Conservation (phyloP, 2,888 invertebrate genomes). For the Eilema depressum region DNA sequence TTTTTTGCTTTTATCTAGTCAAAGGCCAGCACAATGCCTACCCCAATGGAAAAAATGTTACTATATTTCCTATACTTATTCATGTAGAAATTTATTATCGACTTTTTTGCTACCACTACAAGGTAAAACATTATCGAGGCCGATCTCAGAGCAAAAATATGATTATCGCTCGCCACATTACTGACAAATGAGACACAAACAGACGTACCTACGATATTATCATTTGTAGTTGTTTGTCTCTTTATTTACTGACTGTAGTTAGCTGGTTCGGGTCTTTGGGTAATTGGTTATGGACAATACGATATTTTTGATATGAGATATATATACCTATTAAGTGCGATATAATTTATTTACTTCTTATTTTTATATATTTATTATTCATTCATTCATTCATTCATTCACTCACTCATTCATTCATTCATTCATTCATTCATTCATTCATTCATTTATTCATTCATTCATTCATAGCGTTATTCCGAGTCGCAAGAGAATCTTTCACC, state of each 20-base stretch:
- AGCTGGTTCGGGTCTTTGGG: neutral
- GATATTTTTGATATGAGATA: neutral
- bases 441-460: too few relatives aligned
- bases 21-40: too few relatives aligned
- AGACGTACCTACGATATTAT: constrained; percentile 51
- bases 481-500: too few relatives aligned
- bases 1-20: too few relatives aligned
- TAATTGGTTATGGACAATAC: neutral
- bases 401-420: too few relatives aligned
- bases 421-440: too few relatives aligned
- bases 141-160: constrained; percentile 79
- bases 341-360: too few relatives aligned
- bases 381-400: too few relatives aligned
- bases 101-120: constrained; percentile 59
- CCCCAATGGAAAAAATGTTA: neutral
- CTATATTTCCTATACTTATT: neutral
- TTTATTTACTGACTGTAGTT: constrained; percentile 16
- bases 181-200: constrained; percentile 74
- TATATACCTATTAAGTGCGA: too few relatives aligned
- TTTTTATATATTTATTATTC: too few relatives aligned
- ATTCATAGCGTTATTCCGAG: too few relatives aligned
- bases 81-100: neutral
- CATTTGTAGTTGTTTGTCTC: constrained; percentile 46
- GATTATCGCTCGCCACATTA: constrained; percentile 75
- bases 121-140: constrained; percentile 71